Evolutionary conservation across 2,888 invertebrate genomes (phyloP), one percentile per base, ranked within the genome.

Genomic region (Tenthredo livida): DNA sequence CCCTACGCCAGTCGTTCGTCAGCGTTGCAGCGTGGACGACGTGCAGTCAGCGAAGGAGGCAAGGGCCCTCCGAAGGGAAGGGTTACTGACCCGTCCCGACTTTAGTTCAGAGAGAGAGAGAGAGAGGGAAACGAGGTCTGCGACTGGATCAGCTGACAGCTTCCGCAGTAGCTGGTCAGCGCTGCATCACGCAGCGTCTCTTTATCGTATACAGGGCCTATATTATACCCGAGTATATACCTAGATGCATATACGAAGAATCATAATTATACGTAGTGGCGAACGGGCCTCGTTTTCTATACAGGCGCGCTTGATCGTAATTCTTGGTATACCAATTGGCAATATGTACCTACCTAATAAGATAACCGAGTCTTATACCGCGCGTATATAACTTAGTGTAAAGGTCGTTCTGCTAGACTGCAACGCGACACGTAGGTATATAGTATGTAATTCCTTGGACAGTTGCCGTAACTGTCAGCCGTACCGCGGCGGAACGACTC

Each of bases 401-500:
- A 37, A 70, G 70, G 70, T 70, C 75, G 75, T 75, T 50, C 43
- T n/a, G 75, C 43, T 75, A 29, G 47, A 61, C 61, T 61, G 61
- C 61, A 61, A 21, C 21, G 12, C 61, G 61, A 61, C 61, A 61
- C 61, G 25, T 61, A 29, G 1, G 2, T 29, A 29, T 29, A 29
- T 29, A 61, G n/a, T 54, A 54, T 54, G 54, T 61, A 61, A 61
- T 21, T 47, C 47, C 12, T 75, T 50, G 75, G 75, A 75, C 50
- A 75, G 25, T 75, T 50, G 75, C 72, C 72, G 72, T 72, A 29
- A 72, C 33, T 40, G 37, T 33, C 72, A 33, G 43, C 47, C 7
- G 47, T 47, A 15, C 47, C 47, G 47, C 75, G 75, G n/a, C 61
- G 75, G 12, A 75, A 75, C 50, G 75, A 50, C 47, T 47, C 70